Base-by-base conservation (phyloP, 2,113 vertebrate genomes). In the Acanthochromis polyacanthus region DNA sequence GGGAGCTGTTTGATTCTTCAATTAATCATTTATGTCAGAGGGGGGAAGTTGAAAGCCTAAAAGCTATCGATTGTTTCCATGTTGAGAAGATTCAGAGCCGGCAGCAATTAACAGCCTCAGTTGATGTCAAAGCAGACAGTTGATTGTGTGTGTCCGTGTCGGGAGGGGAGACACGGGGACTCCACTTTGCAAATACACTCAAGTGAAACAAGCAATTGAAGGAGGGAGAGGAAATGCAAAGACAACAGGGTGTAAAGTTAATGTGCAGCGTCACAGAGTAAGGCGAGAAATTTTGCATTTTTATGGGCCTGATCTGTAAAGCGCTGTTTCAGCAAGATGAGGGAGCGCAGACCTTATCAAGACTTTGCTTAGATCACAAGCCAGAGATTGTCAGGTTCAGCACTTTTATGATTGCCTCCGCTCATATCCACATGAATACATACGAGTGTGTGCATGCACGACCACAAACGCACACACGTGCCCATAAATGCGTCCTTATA, bases 331-430 rank as follows among this genome's bases (percentile, higher is more conserved):
- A 91, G 89, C 86, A 80, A 50, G 67, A 62, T 4, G 28, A 59
- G 28, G 69, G 68, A 76, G 78, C 80, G 32, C 36, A 71, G 74
- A 83, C 79, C 87, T 86, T 82, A 88, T 84, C 77, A 57, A 75
- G 70, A 78, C 82, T 20, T 67, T 38, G 58, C 80, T 89, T 72
- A 83, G 72, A 89, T 87, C 78, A 73, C 81, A 61, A 56, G 68
- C 80, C 74, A 22, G 46, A 81, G 75, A 84, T 82, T 87, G 68
- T 66, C 78, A 70, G 61, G 66, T 83, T 91, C 91, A 91, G 88
- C 92, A 92, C 82, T 92, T 93, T 91, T 90, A 66, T 81, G 87
- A 89, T 92, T 88, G 78, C 85, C 53, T 75, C 61, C 12, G 3
- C 70, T 80, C 69, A 79, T 77, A 82, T 72, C 81, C 66, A 52